Evolutionary conservation across 2,888 invertebrate species (phyloP).

Genomic region (Hedychridium roseum): DNA sequence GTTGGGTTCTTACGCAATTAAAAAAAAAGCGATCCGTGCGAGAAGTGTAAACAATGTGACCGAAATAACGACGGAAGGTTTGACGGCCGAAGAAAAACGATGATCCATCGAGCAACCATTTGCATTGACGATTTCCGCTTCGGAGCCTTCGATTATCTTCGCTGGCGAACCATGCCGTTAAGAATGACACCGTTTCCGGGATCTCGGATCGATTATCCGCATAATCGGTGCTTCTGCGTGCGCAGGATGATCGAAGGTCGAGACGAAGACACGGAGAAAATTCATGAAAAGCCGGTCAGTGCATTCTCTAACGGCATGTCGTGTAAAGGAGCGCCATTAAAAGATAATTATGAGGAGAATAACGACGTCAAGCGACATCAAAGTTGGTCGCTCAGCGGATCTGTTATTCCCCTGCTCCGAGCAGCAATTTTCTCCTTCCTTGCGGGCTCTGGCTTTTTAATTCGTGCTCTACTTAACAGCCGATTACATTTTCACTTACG

Average conservation of each 20-base stretch:
- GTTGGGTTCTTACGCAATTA: too few relatives aligned
- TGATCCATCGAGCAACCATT: constrained; percentile 16
- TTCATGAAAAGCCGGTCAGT: background rate
- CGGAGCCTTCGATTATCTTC: constrained; percentile 44
- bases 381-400: background rate
- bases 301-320: too few relatives aligned
- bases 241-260: background rate
- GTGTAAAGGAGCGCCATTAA: background rate
- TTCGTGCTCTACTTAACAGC: constrained; percentile 31
- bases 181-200: constrained; percentile 36
- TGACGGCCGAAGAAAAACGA: too few relatives aligned
- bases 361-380: background rate
- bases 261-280: constrained; percentile 3
- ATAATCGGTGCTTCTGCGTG: constrained; percentile 1
- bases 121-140: constrained; percentile 38
- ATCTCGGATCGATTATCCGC: constrained; percentile 27
- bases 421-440: background rate
- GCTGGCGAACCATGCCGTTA: constrained; percentile 43
- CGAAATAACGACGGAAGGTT: too few relatives aligned
- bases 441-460: constrained; percentile 12
- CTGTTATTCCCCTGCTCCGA: background rate
- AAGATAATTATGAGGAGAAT: constrained; percentile 7
- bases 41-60: too few relatives aligned
- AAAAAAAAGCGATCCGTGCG: too few relatives aligned
- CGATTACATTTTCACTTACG: constrained; percentile 29